phyloP scores from a whole-genome alignment of 2,797 vertebrate genomes.

The Artibeus lituratus region DNA sequence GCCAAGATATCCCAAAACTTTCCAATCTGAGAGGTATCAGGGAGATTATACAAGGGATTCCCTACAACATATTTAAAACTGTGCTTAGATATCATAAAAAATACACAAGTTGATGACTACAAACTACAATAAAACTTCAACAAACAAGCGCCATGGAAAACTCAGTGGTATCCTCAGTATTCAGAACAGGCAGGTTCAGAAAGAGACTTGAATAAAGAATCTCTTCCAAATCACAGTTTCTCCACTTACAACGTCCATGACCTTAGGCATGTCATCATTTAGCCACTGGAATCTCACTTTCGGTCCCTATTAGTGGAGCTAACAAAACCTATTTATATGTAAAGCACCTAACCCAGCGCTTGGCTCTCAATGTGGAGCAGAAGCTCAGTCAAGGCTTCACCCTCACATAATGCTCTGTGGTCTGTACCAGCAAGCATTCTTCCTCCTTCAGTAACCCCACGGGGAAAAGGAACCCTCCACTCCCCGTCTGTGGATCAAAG shows the following conservation, averaged over 20 bases:
- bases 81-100: not conserved
- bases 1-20: not conserved
- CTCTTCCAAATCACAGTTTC: not conserved
- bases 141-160: not conserved
- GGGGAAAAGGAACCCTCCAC: constrained; percentile 13
- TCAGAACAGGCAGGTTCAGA: not conserved
- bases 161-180: not conserved
- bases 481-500: constrained; percentile 39
- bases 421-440: not conserved
- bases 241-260: not conserved
- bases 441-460: constrained; percentile 10
- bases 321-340: not conserved
- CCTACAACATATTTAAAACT: not conserved
- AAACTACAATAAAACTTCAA: not conserved
- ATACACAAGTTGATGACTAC: not conserved
- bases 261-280: not conserved
- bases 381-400: not conserved
- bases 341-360: not conserved
- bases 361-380: not conserved
- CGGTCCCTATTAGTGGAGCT: not conserved
- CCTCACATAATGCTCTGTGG: not conserved
- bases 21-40: not conserved
- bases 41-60: not conserved
- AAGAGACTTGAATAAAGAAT: not conserved
- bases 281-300: constrained; percentile 21